A percentile compares a stretch with the other conserved stretches of the same genome.
Evolutionary conservation across 2,113 vertebrate species (phyloP).

Genomic region (Piliocolobus tephrosceles): DNA sequence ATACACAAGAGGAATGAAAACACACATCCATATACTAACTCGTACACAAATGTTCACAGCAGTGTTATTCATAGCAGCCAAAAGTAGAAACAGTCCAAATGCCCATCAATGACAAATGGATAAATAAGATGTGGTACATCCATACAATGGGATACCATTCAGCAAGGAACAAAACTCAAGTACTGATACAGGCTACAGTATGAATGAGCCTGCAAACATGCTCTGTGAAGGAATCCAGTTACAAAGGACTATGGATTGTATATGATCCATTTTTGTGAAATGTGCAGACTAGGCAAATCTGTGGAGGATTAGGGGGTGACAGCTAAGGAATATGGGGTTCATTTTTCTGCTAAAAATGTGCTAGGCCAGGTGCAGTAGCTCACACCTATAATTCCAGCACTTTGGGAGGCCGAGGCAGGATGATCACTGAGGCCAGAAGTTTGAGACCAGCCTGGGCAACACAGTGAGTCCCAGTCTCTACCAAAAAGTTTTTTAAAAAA

Average conservation of each 20-base stretch:
- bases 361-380: too few species aligned
- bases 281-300: neutral
- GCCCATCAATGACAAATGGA: neutral
- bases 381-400: too few species aligned
- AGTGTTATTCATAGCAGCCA: neutral
- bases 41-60: neutral
- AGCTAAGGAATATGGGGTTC: neutral
- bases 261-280: neutral
- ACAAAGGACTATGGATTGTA: too few species aligned
- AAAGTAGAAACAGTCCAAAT: neutral
- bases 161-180: neutral
- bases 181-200: neutral
- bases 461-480: too few species aligned
- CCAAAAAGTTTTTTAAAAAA: too few species aligned
- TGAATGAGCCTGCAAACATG: neutral
- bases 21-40: too few species aligned
- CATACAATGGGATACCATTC: neutral
- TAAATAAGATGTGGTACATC: too few species aligned
- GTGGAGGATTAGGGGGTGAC: too few species aligned
- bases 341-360: neutral
- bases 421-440: too few species aligned
- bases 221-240: neutral
- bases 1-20: neutral
- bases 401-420: too few species aligned
- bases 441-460: too few species aligned